A percentile compares a stretch with the other conserved stretches of the same genome.
These are phyloP conservation scores for Poeciliopsis turrubarensis DNA, from an alignment of 2,113 vertebrate genomes.

Conservation along the genomic window DNA sequence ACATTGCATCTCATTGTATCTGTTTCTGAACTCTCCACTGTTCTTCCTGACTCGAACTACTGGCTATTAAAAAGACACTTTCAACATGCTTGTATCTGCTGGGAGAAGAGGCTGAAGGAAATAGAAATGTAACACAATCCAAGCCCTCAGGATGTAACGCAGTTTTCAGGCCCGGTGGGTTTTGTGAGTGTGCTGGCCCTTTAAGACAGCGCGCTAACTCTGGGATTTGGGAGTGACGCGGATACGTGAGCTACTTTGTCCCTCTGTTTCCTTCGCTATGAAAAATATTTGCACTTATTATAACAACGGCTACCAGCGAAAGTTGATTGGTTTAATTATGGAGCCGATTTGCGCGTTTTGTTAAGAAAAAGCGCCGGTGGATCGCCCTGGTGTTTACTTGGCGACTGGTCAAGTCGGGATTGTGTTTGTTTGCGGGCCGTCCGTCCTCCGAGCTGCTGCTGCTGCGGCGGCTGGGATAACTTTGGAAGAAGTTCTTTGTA, in stretches of 20 bases:
- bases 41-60: not conserved
- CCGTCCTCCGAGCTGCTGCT: constrained; percentile 39
- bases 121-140: too few relatives aligned
- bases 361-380: constrained; percentile 8
- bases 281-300: constrained; percentile 67
- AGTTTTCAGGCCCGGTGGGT: not conserved
- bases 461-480: constrained; percentile 64
- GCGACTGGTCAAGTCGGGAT: constrained; percentile 48
- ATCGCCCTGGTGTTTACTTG: constrained; percentile 6
- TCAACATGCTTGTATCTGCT: not conserved
- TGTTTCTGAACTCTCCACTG: too few relatives aligned
- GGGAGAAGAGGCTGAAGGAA: not conserved
- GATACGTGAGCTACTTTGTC: constrained; percentile 79
- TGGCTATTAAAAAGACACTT: not conserved
- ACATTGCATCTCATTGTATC: not conserved
- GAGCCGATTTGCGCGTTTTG: constrained; percentile 2
- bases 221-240: constrained; percentile 86
- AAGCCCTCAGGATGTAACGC: too few relatives aligned
- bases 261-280: constrained; percentile 69
- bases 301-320: constrained; percentile 16
- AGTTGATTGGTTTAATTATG: constrained; percentile 28
- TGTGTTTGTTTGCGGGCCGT: constrained; percentile 28
- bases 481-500: constrained; percentile 81
- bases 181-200: constrained; percentile 66
- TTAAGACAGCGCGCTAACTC: constrained; percentile 71